Base-by-base conservation (phyloP, 1,140 invertebrate genomes). In the Artemia franciscana region DNA sequence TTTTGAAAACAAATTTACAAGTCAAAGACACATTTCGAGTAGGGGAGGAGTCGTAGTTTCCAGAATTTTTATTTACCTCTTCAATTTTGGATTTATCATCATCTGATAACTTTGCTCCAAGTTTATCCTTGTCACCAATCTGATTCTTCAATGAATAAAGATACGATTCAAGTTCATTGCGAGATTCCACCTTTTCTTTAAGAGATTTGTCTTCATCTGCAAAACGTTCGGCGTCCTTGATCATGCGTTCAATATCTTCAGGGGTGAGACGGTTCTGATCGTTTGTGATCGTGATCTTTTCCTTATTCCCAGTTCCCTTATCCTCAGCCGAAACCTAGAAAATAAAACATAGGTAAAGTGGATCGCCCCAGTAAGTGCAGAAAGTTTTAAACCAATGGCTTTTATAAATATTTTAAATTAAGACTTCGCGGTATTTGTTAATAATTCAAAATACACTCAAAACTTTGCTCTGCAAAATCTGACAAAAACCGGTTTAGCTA, bases 101-200 rank as follows among this genome's bases (percentile, higher is more conserved):
- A 61, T 88, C 89, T 67, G 79, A 80, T 27, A 91, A 69, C 74
- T 98, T 98, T 28, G 86, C 81, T 23, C 94, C 95, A 23, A 98
- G 81, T 75, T 98, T 98, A 66, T 98, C 95, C 74, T 98, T 98
- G 72, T 99, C 95, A 51, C 78, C 79, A 23, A 99, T 78, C 73
- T 99, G 96, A 74, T 95, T 98, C 78, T 98, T 99, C 26, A 99
- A 78, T 5, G 90, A 91, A 73, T 99, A 99, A 0, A 91, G 91
- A 69, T 98, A 98, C 26, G 91, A 93, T 76, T 99, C 95, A 28
- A 99, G 77, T 71, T 93, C 90, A 70, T 90, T 91, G 60, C 91
- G 83, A 1, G 94, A 84, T 72, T 98, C 95, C 1, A 98, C 94
- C 58, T 85, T 79, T 72, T 98, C 93, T 76, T 98, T 98, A 30